Conservation (phyloP, 2,113 vertebrate species). For the Scomber scombrus region DNA sequence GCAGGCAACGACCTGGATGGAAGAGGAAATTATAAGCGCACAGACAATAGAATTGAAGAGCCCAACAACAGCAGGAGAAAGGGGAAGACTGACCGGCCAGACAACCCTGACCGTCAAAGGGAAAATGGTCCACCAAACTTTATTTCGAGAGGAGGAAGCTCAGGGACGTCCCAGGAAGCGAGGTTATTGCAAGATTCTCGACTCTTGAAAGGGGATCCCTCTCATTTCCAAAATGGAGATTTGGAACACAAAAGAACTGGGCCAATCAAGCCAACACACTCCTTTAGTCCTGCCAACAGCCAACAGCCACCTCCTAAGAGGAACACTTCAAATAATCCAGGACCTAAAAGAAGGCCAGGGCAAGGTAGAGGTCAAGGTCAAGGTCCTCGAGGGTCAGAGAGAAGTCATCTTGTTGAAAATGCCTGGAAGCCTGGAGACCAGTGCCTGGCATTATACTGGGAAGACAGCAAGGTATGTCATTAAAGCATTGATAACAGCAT, state of each 20-base stretch:
- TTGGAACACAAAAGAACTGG: conserved; percentile 90
- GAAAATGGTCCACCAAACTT: conserved; percentile 84
- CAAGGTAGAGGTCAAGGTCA: conserved; percentile 76
- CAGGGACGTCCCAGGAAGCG: conserved; percentile 82
- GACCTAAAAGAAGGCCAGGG: conserved; percentile 90
- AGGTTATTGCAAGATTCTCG: conserved; percentile 81
- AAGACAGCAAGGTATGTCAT: conserved; percentile 94
- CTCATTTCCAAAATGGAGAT: conserved; percentile 90
- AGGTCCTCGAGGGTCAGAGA: conserved; percentile 88
- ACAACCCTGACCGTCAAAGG: conserved; percentile 86
- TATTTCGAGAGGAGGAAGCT: conserved; percentile 85
- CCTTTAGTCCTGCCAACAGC: conserved; percentile 73
- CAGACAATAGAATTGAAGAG: conserved; percentile 77
- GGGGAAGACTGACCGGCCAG: conserved; percentile 87
- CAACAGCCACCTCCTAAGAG: conserved; percentile 84
- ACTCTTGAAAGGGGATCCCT: conserved; percentile 28
- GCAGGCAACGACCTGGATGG: conserved; percentile 59
- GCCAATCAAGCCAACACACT: conserved; percentile 88
- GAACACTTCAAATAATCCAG: conserved; percentile 85
- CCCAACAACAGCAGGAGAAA: conserved; percentile 86
- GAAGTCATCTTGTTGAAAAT: conserved; percentile 67
- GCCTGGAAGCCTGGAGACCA: conserved; percentile 95
- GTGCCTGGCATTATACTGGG: conserved; percentile 98
- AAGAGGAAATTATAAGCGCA: conserved; percentile 79
- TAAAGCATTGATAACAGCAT: too few relatives aligned